Base-by-base conservation (phyloP, 2,888 invertebrate species). In the Junonia oenone region DNA sequence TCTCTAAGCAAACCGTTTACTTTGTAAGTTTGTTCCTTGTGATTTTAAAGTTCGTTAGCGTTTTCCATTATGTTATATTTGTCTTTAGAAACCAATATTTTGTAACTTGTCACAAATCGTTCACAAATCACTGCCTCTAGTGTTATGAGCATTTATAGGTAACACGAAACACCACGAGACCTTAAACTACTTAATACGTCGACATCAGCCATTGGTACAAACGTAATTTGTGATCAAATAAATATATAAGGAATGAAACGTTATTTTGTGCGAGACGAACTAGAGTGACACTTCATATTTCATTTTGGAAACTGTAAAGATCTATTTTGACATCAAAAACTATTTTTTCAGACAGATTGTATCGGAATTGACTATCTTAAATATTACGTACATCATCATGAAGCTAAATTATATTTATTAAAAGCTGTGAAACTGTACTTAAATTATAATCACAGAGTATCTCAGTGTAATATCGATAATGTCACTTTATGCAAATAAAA, bases 371-470 rank as follows among this genome's bases (percentile, higher is more conserved):
- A 82, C 48, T 56, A 35, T 40, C 56, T 67, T 62, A 59, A 70
- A 68, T 68, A 67, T 72, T 67, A 64, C 66, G 67, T 73, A 65
- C 68, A 63, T 69, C 65, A 66, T 59, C 56, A 64, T 68, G 64
- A 71, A 76, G 71, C 67, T 74, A 69, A 74, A 76, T 66, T 76
- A 68, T 83, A 81, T 78, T 83, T 78, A 77, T 78, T 70, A 68
- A 71, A 84, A 82, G 87, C 87, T 89, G 87, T 90, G 87, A 83
- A 86, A 78, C 68, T 86, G 89, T 89, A 90, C 89, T 89, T 90
- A 90, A 85, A 79, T 73, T 72, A 67, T 80, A 75, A 80, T 80
- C 80, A 80, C 80, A 76, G 80, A 81, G 80, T 83, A 84, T 85
- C 83, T 86, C 83, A 83, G 78, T 84, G 76, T 84, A 78, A 75